Evolutionary conservation across 2,888 invertebrate genomes (phyloP).

Genomic region (Oligia fasciuncula): DNA sequence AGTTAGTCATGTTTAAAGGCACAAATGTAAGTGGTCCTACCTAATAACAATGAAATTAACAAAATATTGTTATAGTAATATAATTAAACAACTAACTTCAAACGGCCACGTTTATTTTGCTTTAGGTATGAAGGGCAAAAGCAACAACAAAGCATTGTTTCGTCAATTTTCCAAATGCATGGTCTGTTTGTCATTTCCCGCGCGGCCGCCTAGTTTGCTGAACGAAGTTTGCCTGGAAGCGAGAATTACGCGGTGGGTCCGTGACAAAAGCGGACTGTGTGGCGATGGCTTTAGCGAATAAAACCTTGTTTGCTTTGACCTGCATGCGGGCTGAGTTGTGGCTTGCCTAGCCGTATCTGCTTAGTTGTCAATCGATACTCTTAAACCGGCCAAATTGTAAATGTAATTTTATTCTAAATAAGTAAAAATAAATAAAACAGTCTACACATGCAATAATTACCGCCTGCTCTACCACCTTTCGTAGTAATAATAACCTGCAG

Average conservation of each 20-base stretch:
- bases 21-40: background rate
- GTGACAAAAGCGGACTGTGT: slow-evolving; percentile 25
- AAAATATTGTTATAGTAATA: background rate
- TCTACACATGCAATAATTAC: background rate
- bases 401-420: background rate
- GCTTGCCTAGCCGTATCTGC: background rate
- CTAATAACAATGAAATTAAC: background rate
- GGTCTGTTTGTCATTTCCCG: slow-evolving; percentile 47
- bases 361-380: background rate
- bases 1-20: background rate
- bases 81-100: slow-evolving; percentile 2
- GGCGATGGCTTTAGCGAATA: slow-evolving; percentile 23
- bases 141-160: slow-evolving; percentile 40
- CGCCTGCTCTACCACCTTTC: background rate
- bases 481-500: background rate
- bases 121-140: slow-evolving; percentile 5
- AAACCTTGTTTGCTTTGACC: slow-evolving; percentile 36
- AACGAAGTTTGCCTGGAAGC: slow-evolving; percentile 29
- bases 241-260: slow-evolving; percentile 6
- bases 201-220: slow-evolving; percentile 28
- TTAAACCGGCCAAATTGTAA: background rate
- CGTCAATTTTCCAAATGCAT: slow-evolving; percentile 32
- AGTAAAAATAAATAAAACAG: background rate
- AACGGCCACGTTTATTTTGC: slow-evolving; percentile 1
- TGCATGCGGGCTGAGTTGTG: slow-evolving; percentile 36